phyloP scores from a whole-genome alignment of 2,888 invertebrate species.

The Drosophila rubida region DNA sequence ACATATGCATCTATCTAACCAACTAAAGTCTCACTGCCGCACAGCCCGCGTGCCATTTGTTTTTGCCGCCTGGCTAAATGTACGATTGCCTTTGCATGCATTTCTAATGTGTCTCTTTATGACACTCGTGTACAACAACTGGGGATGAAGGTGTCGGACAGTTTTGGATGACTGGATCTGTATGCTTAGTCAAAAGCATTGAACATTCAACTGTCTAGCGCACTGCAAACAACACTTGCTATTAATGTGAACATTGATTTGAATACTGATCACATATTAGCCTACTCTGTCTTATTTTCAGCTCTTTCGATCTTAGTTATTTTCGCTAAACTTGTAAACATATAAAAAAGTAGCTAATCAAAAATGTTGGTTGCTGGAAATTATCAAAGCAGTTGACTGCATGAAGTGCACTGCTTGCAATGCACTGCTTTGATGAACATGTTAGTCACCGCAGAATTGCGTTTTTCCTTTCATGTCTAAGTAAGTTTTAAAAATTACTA shows the following conservation, averaged over 20 bases:
- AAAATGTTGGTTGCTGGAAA: too few relatives aligned
- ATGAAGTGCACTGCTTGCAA: too few relatives aligned
- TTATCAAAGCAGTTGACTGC: too few relatives aligned
- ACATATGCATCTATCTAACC: constrained; percentile 18
- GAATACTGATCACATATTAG: not conserved
- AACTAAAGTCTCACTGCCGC: constrained; percentile 39
- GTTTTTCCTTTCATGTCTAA: too few relatives aligned
- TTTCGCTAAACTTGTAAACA: too few relatives aligned
- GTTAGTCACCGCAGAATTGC: too few relatives aligned
- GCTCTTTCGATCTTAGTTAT: too few relatives aligned
- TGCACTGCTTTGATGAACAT: too few relatives aligned
- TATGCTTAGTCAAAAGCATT: constrained; percentile 31
- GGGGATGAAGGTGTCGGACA: constrained; percentile 1
- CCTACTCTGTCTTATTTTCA: too few relatives aligned
- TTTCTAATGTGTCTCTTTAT: constrained; percentile 67
- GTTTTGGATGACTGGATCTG: constrained; percentile 37
- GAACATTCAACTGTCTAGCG: constrained; percentile 12
- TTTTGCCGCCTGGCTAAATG: constrained; percentile 54
- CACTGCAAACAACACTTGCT: too few relatives aligned
- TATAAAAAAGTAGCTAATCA: too few relatives aligned
- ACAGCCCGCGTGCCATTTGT: constrained; percentile 58
- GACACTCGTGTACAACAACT: too few relatives aligned
- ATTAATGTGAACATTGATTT: constrained; percentile 20
- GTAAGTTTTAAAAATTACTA: constrained; percentile 5
- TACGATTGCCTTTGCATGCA: constrained; percentile 51